Evolutionary conservation across 2,797 vertebrate genomes (phyloP), one percentile per base, ranked within the genome.

Genomic region (Scarus forsteni): DNA sequence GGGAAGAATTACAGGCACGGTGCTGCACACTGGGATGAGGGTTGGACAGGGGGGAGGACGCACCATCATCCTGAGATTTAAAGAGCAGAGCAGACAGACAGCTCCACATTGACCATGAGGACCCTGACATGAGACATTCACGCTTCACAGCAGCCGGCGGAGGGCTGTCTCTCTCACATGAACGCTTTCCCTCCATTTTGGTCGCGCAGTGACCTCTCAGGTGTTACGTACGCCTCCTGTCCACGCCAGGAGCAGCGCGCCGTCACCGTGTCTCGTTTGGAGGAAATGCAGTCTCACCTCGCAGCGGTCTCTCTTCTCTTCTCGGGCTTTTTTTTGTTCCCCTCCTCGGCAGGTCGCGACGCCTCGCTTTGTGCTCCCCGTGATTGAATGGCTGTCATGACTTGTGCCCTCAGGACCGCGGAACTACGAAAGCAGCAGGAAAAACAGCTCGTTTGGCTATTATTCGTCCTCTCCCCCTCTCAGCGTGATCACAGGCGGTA

Each of bases 351-450:
- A 18, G 67, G 49, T 84, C 62, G 40, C 50, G 8, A 57, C 73
- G 45, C 58, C n/a, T 62, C 12, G 27, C 6, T 46, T 40, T 52
- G 36, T 11, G 44, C 63, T 39, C 43, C 42, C 14, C 10, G 70
- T 68, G 79, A 80, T 46, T 84, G 77, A 81, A 72, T 38, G 79
- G 56, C 64, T 82, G 79, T 77, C 78, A 84, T 87, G 86, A 88
- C 75, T 80, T 79, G 80, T 80, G 86, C 74, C 77, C 81, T 56
- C 60, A 16, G 65, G 67, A 66, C 48, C 10, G 69, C 54, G 46
- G 72, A 79, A 56, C 70, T 42, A 27, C 69, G 46, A 68, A 40
- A 69, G 35, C 73, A 66, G 60, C 27, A 62, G 80, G 77, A 60
- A 66, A 59, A 68, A 72, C 13, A 52, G 53, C 44, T 53, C 67